Evolutionary conservation across 1,140 invertebrate genomes (phyloP).

Genomic region (Geopemphigus sp.): DNA sequence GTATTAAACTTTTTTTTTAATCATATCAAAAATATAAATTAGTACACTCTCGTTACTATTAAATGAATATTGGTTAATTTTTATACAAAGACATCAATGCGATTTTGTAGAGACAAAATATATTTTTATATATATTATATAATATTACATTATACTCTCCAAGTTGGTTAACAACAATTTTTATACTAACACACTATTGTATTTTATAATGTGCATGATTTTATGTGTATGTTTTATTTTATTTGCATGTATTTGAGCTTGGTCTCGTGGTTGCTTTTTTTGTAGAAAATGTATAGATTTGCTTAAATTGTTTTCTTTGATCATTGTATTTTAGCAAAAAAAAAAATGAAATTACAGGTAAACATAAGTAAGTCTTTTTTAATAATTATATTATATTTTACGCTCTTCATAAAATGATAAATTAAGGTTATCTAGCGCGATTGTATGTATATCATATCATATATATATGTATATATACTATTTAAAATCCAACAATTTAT

Average conservation of each 20-base stretch:
- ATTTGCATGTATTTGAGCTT: constrained; percentile 41
- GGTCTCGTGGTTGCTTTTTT: constrained; percentile 39
- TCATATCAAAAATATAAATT: background rate
- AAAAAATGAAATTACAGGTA: constrained; percentile 30
- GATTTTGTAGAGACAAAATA: constrained; percentile 5
- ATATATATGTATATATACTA: too few relatives aligned
- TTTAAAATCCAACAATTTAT: constrained; percentile 44
- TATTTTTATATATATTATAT: constrained; percentile 2
- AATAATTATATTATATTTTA: constrained; percentile 37
- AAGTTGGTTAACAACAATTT: constrained; percentile 28
- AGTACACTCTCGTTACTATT: background rate
- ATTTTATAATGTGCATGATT: constrained; percentile 36
- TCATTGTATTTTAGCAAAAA: constrained; percentile 42
- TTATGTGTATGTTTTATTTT: constrained; percentile 35
- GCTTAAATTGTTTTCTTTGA: constrained; percentile 34
- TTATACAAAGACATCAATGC: background rate
- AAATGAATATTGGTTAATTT: background rate
- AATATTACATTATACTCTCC: constrained; percentile 21
- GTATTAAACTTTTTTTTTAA: background rate
- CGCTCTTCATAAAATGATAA: constrained; percentile 33
- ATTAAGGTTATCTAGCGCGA: constrained; percentile 48
- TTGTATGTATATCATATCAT: constrained; percentile 8
- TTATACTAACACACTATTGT: constrained; percentile 25
- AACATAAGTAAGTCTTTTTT: constrained; percentile 44
- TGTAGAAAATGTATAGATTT: constrained; percentile 10